phyloP scores from a whole-genome alignment of 1,140 invertebrate species.

The Brachionus asplanchnoidis region DNA sequence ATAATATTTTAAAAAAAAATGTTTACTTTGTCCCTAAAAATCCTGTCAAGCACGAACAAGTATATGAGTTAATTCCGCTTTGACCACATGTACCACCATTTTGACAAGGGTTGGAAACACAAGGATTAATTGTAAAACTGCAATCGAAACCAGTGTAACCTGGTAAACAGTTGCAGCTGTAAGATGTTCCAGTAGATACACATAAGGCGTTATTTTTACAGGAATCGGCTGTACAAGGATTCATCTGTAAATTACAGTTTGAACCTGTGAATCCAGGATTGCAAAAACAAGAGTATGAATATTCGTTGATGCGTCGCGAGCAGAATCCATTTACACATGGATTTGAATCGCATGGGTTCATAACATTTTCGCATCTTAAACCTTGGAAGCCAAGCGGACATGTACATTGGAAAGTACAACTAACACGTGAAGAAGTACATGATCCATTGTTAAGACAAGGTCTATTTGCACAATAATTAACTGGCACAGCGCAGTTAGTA shows the following conservation, averaged over 20 bases:
- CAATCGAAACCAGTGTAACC: slow-evolving; percentile 39
- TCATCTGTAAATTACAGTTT: slow-evolving; percentile 12
- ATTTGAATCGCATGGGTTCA: slow-evolving; percentile 42
- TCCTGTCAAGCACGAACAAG: slow-evolving; percentile 22
- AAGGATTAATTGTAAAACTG: slow-evolving; percentile 48
- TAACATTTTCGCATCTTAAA: slow-evolving; percentile 25
- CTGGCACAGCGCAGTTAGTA: slow-evolving; percentile 64
- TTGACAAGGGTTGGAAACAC: slow-evolving; percentile 63
- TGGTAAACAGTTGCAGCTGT: slow-evolving; percentile 43
- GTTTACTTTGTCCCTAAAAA: slow-evolving; percentile 12
- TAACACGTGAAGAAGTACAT: background rate
- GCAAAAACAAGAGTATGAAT: slow-evolving; percentile 77
- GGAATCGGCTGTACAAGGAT: background rate
- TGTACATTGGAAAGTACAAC: slow-evolving; percentile 40
- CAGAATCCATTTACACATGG: slow-evolving; percentile 45
- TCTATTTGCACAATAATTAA: slow-evolving; percentile 66
- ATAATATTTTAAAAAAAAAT: background rate
- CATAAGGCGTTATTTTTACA: slow-evolving; percentile 46
- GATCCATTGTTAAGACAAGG: slow-evolving; percentile 42
- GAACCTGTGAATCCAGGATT: slow-evolving; percentile 74
- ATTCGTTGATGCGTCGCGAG: slow-evolving; percentile 77
- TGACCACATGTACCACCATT: slow-evolving; percentile 48
- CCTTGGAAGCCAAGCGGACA: slow-evolving; percentile 43
- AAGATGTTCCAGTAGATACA: slow-evolving; percentile 18
- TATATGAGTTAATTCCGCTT: slow-evolving; percentile 45